Evolutionary conservation across 2,797 vertebrate genomes (phyloP).

Genomic region (Leptodactylus fallax): DNA sequence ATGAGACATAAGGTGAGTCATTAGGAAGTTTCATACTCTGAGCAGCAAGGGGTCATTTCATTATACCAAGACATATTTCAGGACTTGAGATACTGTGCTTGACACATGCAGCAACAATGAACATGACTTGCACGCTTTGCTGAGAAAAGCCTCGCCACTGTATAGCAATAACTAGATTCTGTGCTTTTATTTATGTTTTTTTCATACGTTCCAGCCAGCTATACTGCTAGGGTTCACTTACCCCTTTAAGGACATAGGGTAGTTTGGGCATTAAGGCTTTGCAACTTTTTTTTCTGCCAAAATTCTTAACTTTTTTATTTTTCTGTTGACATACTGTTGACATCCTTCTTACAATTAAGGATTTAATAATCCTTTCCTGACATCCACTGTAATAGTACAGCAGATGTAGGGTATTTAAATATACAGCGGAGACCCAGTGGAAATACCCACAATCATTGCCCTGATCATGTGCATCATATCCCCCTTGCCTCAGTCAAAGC

Average conservation of each 20-base stretch:
- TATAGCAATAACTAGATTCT: not conserved
- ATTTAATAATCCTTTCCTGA: too few relatives aligned
- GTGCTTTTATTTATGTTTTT: not conserved
- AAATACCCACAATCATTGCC: too few relatives aligned
- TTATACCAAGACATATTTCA: not conserved
- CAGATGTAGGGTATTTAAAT: too few relatives aligned
- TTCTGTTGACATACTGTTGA: too few relatives aligned
- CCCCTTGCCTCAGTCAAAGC: too few relatives aligned
- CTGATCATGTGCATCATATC: too few relatives aligned
- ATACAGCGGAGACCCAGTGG: too few relatives aligned
- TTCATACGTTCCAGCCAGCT: not conserved
- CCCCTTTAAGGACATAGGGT: not conserved
- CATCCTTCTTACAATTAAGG: too few relatives aligned
- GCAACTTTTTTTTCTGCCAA: too few relatives aligned
- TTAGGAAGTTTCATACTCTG: not conserved
- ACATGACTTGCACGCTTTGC: not conserved
- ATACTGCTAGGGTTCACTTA: not conserved
- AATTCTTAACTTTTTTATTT: too few relatives aligned
- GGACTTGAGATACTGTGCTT: not conserved
- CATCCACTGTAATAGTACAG: too few relatives aligned
- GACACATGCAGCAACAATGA: not conserved
- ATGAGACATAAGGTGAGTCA: not conserved
- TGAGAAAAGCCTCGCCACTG: not conserved
- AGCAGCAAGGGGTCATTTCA: not conserved
- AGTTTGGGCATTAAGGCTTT: not conserved